Evolutionary conservation across 2,888 invertebrate species (phyloP), one percentile per base, ranked within the genome.

Genomic region (Hemistola chrysoprasaria): DNA sequence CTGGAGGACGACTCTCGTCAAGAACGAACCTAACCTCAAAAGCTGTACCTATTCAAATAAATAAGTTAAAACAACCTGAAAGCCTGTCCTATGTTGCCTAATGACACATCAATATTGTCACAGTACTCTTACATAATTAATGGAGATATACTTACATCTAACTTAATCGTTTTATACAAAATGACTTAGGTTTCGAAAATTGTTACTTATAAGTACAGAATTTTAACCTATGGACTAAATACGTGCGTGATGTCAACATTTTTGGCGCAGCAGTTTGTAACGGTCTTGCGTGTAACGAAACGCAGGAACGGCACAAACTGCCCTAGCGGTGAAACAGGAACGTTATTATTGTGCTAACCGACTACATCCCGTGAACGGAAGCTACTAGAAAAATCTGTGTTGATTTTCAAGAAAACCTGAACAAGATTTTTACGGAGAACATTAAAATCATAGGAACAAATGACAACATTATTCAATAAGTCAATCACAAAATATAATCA

Each of bases 141-240:
- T 82, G 87, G 87, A 85, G 86, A 84, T 81, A 84, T 81, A 71
- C 85, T 85, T 85, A 86, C 55, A 72, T 67, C 83, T 85, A 84
- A 84, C 86, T 84, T 85, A 87, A 73, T 76, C 74, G 74, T 81
- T 78, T 84, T 87, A 86, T 88, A 88, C 86, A 88, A 84, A 87
- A 88, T 88, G 88, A 88, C 88, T 88, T 88, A 88, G 88, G 85
- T 80, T 88, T 86, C 87, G 86, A 88, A 87, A 83, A 79, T 84
- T 83, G 83, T 85, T 85, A 79, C 87, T 80, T 87, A 88, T 85
- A 87, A 85, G 85, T 86, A 87, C 86, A 76, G 80, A 77, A 77
- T 71, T 75, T 27, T 72, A 77, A 73, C 72, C 79, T 87, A 85
- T 67, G 71, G 79, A 82, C 80, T 84, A 85, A 81, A 66, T 71